Evolutionary conservation across 2,113 vertebrate genomes (phyloP), one percentile per base, ranked within the genome.

Genomic region (Megaleporinus macrocephalus): DNA sequence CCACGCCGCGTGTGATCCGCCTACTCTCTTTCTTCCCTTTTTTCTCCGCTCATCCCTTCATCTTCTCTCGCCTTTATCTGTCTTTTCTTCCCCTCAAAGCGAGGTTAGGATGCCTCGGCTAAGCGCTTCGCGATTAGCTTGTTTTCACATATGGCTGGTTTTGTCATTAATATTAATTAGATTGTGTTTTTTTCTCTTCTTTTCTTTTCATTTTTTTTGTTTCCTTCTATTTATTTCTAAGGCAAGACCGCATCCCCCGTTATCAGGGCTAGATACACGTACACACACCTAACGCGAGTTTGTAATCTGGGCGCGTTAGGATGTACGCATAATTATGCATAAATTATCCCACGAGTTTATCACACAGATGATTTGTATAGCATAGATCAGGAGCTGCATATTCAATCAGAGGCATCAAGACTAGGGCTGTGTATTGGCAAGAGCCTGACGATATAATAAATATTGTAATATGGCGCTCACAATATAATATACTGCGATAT

Each of bases 11-110:
- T 55, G 53, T 55, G 53, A 55, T 55, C 53, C 53, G 53, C 53
- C 53, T 55, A 20, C 53, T 61, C 61, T 87, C 87, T 82, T 82
- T 84, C 79, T 84, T 84, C 84, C n/a, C 87, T 89, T 86, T 86
- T 80, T 63, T 14, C 47, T 55, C 26, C 47, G 83, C 74, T 80
- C 36, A 51, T 51, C 74, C 71, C 71, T 83, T 51, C 85, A 79
- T 85, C 78, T 77, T 47, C 59, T 62, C n/a, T 53, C 33, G 26
- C 62, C 27, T 82, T 49, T 61, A 68, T 69, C 51, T 69, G n/a
- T 30, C 72, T 57, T 44, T 69, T 53, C 11, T 44, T 74, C 55
- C n/a, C 33, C 47, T 81, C 47, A 70, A 79, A 59, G 33, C 15
- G n/a, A 55, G 36, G 30, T 24, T 69, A 79, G 47, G 20, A 4